phyloP scores from a whole-genome alignment of 2,888 invertebrate species.

The Trissolcus japonicus region DNA sequence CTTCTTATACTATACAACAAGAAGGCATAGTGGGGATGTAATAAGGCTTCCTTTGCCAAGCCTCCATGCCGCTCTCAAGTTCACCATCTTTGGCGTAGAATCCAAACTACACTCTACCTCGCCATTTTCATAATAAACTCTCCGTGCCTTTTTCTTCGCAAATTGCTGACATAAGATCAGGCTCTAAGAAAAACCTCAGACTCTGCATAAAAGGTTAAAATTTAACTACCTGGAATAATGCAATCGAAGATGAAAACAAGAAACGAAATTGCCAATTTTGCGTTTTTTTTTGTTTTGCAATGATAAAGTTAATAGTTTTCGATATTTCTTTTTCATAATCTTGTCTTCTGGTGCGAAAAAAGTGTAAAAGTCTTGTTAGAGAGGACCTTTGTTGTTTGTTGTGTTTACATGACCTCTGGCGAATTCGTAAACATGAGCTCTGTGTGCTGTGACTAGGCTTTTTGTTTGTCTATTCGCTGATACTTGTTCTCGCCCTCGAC shows the following conservation, averaged over 20 bases:
- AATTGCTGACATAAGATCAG: background rate
- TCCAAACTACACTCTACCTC: constrained; percentile 32
- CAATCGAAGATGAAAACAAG: background rate
- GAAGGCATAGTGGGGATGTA: constrained; percentile 50
- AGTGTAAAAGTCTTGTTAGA: no score
- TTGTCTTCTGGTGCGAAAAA: background rate
- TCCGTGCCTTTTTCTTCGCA: constrained; percentile 1
- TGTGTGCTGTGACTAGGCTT: background rate
- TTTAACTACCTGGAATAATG: background rate
- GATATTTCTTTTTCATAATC: no score
- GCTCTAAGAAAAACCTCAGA: no score
- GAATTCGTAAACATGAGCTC: no score
- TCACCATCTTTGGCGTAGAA: constrained; percentile 52
- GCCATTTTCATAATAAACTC: constrained; percentile 27
- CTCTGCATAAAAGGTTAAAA: background rate
- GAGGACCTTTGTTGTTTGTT: no score
- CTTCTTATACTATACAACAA: constrained; percentile 39
- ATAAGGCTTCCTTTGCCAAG: constrained; percentile 53
- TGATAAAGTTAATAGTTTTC: no score
- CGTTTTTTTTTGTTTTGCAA: no score
- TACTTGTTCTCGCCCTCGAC: constrained; percentile 24
- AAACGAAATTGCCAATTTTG: background rate
- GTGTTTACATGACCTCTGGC: no score
- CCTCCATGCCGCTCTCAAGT: constrained; percentile 45
- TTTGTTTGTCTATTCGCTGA: constrained; percentile 10